These are phyloP conservation scores for Salvator merianae DNA, from an alignment of 2,113 vertebrate species.

Conservation along the genomic window DNA sequence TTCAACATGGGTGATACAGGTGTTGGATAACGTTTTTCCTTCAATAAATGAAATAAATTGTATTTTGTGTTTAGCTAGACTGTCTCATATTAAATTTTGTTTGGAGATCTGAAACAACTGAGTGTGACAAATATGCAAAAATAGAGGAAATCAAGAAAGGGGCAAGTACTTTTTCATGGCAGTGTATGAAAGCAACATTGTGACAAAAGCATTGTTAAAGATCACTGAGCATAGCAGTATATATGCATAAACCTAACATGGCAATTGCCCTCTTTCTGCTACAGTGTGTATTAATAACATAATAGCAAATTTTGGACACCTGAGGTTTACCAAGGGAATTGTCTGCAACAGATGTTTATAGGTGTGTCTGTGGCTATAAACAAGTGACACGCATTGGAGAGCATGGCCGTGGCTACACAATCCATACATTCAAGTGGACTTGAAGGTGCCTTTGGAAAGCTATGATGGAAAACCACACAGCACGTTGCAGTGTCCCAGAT, in stretches of 20 bases:
- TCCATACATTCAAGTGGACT: no score
- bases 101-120: no score
- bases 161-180: not conserved
- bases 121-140: no score
- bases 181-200: not conserved
- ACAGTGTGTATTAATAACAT: not conserved
- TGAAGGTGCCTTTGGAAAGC: not conserved
- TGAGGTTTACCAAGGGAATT: conserved; percentile 3
- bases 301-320: not conserved
- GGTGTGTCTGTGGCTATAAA: conserved; percentile 3
- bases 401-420: not conserved
- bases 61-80: no score
- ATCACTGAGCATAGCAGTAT: not conserved
- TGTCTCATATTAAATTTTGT: no score
- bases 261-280: not conserved
- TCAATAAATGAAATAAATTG: no score
- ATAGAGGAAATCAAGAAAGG: no score
- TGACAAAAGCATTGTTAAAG: not conserved
- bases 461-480: not conserved
- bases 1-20: no score
- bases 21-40: no score
- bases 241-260: not conserved
- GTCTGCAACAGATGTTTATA: not conserved
- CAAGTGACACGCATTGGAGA: not conserved
- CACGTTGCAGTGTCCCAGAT: not conserved